Evolutionary conservation across 2,888 invertebrate species (phyloP).

Genomic region (Tipula lateralis): DNA sequence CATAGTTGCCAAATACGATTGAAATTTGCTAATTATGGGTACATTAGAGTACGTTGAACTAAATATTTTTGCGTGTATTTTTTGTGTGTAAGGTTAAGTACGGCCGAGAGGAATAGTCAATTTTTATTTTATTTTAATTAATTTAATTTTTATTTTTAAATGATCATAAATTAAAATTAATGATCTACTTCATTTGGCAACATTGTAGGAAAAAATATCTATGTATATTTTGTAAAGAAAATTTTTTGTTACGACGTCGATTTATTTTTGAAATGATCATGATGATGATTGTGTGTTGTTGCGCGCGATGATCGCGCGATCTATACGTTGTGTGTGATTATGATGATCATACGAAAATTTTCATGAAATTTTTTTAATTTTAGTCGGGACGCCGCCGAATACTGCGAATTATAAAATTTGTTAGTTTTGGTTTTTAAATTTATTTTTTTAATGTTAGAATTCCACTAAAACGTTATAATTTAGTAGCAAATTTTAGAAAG

Average conservation of each 20-base stretch:
- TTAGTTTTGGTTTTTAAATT: not conserved
- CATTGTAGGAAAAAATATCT: not conserved
- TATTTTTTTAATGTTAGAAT: not conserved
- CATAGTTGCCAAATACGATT: not conserved
- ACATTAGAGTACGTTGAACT: not conserved
- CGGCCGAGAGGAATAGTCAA: not conserved
- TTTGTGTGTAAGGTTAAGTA: not conserved
- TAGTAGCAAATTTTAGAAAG: conserved; percentile 27
- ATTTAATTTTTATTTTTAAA: conserved; percentile 5
- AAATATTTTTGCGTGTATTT: not conserved
- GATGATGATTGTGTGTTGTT: conserved; percentile 2
- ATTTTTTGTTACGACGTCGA: not conserved
- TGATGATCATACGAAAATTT: conserved; percentile 3
- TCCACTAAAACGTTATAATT: conserved; percentile 25
- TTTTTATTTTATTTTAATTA: not conserved
- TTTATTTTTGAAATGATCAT: not conserved
- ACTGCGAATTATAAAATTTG: conserved; percentile 7
- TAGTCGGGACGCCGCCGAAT: conserved; percentile 28
- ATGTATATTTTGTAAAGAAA: not conserved
- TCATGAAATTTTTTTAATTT: conserved; percentile 12
- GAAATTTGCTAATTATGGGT: not conserved
- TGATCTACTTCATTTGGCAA: conserved; percentile 19
- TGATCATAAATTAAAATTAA: conserved; percentile 19
- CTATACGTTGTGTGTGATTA: not conserved
- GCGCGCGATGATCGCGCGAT: conserved; percentile 14